phyloP scores from a whole-genome alignment of 2,113 vertebrate genomes.

The Numenius arquata region DNA sequence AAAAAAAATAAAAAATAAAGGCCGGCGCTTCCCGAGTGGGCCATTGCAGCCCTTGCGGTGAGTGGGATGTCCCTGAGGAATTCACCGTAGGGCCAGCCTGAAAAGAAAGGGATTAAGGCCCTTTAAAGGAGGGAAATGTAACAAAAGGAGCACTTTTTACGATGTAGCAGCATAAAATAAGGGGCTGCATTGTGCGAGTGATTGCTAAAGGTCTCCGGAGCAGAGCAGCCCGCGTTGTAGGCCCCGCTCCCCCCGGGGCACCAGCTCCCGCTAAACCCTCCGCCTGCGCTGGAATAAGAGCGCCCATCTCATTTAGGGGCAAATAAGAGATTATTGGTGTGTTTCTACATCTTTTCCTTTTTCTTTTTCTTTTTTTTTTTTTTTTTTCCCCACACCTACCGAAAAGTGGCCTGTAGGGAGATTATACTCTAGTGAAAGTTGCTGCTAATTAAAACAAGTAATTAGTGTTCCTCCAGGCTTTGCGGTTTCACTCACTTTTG shows the following conservation, averaged over 20 bases:
- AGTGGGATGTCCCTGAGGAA: slow-evolving; percentile 93
- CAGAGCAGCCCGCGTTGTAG: slow-evolving; percentile 74
- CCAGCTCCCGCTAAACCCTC: slow-evolving; percentile 79
- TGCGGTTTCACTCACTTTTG: slow-evolving; percentile 84
- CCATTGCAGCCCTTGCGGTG: slow-evolving; percentile 82
- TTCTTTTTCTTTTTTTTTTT: slow-evolving; percentile 41
- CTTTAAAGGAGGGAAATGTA: slow-evolving; percentile 92
- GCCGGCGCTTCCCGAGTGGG: slow-evolving; percentile 82
- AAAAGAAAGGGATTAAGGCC: slow-evolving; percentile 94
- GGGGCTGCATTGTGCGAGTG: slow-evolving; percentile 86
- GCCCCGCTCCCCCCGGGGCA: slow-evolving; percentile 72
- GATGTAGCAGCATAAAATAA: slow-evolving; percentile 98
- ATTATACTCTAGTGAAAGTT: slow-evolving; percentile 94
- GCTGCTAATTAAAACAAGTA: slow-evolving; percentile 95
- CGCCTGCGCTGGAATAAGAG: slow-evolving; percentile 76
- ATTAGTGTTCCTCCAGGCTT: slow-evolving; percentile 96
- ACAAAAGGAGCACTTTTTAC: slow-evolving; percentile 98
- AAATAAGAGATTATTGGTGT: slow-evolving; percentile 89
- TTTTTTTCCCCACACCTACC: slow-evolving; percentile 76
- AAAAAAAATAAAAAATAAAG: slow-evolving; percentile 38
- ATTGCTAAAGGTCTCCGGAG: slow-evolving; percentile 92
- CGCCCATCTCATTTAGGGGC: slow-evolving; percentile 81
- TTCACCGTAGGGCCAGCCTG: slow-evolving; percentile 84
- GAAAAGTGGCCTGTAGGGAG: slow-evolving; percentile 84
- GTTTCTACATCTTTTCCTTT: slow-evolving; percentile 76